phyloP scores from a whole-genome alignment of 2,888 invertebrate genomes.

The Galerucella calmariensis region DNA sequence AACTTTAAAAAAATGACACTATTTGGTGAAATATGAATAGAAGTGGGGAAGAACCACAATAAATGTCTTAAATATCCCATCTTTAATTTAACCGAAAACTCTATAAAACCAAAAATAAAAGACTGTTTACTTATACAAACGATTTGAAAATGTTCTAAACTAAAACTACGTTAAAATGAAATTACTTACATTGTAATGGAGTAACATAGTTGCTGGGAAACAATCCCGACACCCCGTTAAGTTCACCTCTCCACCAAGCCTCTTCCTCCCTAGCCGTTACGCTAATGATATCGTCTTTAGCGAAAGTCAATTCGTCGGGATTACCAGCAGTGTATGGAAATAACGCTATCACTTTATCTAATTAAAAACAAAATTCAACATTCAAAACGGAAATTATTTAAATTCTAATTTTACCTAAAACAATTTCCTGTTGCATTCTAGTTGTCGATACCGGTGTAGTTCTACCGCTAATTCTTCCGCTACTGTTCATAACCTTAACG shows the following conservation, averaged over 20 bases:
- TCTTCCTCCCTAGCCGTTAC: constrained; percentile 91
- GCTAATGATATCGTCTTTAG: constrained; percentile 90
- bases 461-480: constrained; percentile 77
- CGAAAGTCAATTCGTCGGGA: constrained; percentile 93
- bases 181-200: constrained; percentile 75
- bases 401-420: constrained; percentile 57
- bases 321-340: constrained; percentile 95
- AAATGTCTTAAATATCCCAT: too few relatives aligned
- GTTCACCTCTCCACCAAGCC: constrained; percentile 98
- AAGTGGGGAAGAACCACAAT: too few relatives aligned
- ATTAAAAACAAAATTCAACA: constrained; percentile 47
- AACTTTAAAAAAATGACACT: too few relatives aligned
- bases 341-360: constrained; percentile 90
- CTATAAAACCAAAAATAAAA: neutral
- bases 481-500: constrained; percentile 82
- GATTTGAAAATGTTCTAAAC: constrained; percentile 9
- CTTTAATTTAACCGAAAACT: too few relatives aligned
- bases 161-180: constrained; percentile 6
- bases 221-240: constrained; percentile 88
- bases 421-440: constrained; percentile 71
- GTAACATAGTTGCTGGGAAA: constrained; percentile 97
- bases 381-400: neutral
- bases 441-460: constrained; percentile 79
- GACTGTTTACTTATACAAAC: constrained; percentile 1
- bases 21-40: too few relatives aligned